A percentile compares a stretch with the other conserved stretches of the same genome.
These are phyloP conservation scores for Conus canariensis DNA, from an alignment of 2,888 invertebrate species.

Conservation along the genomic window DNA sequence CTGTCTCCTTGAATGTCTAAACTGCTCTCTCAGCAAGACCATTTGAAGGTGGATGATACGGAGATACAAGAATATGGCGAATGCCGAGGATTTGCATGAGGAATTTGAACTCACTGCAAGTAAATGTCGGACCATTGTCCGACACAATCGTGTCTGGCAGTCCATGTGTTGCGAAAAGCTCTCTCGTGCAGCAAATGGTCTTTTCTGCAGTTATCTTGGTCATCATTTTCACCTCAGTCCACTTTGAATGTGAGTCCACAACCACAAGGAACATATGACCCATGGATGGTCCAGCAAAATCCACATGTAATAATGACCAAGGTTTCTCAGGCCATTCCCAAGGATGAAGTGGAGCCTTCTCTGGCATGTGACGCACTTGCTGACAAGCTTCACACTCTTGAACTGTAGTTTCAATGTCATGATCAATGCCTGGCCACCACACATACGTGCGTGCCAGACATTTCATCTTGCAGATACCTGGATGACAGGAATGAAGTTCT, in stretches of 20 bases:
- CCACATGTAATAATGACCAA: slow-evolving; percentile 64
- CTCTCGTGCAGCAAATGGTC: neutral
- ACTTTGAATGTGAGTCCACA: slow-evolving; percentile 60
- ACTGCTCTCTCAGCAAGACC: neutral
- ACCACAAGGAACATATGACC: slow-evolving; percentile 50
- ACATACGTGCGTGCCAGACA: slow-evolving; percentile 49
- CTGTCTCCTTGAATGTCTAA: neutral
- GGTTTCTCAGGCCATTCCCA: slow-evolving; percentile 61
- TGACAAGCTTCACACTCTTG: slow-evolving; percentile 47
- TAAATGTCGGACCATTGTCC: slow-evolving; percentile 50
- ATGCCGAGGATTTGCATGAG: slow-evolving; percentile 48
- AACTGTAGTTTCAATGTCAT: slow-evolving; percentile 34
- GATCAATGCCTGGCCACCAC: slow-evolving; percentile 19
- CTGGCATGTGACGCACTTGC: slow-evolving; percentile 49
- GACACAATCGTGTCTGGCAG: slow-evolving; percentile 27
- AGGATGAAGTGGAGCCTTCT: slow-evolving; percentile 57
- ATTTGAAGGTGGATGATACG: slow-evolving; percentile 51
- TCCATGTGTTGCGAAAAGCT: slow-evolving; percentile 24
- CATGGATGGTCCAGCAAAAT: slow-evolving; percentile 58
- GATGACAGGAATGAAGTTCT: slow-evolving; percentile 51
- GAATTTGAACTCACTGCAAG: slow-evolving; percentile 43
- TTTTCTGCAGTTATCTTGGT: neutral
- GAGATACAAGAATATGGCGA: slow-evolving; percentile 46
- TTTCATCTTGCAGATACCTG: slow-evolving; percentile 58
- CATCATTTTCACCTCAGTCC: slow-evolving; percentile 49